Evolutionary conservation across 2,797 vertebrate genomes (phyloP).

Genomic region (Poliocrania exsul): DNA sequence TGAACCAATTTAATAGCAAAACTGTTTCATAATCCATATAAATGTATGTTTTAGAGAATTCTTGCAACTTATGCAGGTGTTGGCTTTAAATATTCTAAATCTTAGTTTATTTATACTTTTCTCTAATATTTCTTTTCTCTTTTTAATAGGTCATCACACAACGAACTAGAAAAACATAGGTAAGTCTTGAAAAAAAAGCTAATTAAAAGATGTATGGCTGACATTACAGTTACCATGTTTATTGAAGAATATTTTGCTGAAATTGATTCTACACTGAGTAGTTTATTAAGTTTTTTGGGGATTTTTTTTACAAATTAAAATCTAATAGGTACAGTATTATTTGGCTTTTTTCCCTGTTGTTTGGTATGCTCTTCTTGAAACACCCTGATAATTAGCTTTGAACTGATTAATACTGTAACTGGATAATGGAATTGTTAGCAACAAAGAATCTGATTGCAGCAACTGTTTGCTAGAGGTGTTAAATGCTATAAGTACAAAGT

Average conservation of each 20-base stretch:
- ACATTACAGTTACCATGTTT: neutral
- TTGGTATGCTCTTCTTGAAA: neutral
- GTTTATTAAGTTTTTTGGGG: neutral
- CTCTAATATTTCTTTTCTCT: constrained; percentile 50
- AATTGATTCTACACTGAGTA: neutral
- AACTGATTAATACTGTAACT: neutral
- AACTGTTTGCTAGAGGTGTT: constrained; percentile 15
- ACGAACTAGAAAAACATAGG: constrained; percentile 99
- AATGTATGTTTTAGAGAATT: neutral
- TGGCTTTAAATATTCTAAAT: constrained; percentile 1
- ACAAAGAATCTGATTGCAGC: constrained; percentile 2
- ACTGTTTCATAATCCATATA: constrained; percentile 28
- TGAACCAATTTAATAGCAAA: neutral
- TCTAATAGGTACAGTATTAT: neutral
- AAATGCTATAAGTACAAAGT: neutral
- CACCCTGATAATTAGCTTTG: neutral
- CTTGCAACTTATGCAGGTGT: neutral
- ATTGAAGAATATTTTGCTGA: neutral
- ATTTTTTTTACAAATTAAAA: neutral
- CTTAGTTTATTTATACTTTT: neutral
- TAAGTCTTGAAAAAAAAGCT: constrained; percentile 73
- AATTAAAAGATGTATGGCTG: neutral
- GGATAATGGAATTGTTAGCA: neutral
- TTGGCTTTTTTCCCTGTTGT: neutral
- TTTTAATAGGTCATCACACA: constrained; percentile 89